Evolutionary conservation across 2,888 invertebrate genomes (phyloP), one percentile per base, ranked within the genome.

Genomic region (Drosophila mercatorum): DNA sequence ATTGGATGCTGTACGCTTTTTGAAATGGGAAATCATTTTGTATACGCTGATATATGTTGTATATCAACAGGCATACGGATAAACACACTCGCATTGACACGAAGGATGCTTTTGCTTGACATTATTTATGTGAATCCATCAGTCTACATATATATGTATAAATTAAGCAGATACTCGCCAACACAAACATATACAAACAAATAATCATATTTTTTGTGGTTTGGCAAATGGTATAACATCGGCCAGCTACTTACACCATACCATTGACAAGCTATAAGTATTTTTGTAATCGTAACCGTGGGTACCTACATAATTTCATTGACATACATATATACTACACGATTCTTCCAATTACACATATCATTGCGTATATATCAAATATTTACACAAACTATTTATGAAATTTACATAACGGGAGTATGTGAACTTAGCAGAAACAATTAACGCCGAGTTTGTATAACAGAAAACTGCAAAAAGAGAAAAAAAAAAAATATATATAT

Each of bases 261-360:
- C 14, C 53, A 63, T 55, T 22, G 47, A 64, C 14, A 26, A 26
- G 4, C 40, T 40, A 38, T 52, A 68, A 49, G 28, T 65, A 73
- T 59, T 65, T 68, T 78, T 78, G 56, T 68, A 68, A 73, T 57
- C 68, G 43, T 51, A 58, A 55, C 70, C 61, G 66, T 61, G 63
- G 55, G 69, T 67, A 83, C 68, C 71, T 73, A 67, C 73, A 74
- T 77, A 57, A 75, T 65, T 72, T 78, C 75, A 77, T 70, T 61
- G 28, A 12, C 55, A 55, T 41, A 70, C 79, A 82, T 70, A 70
- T 71, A 74, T 55, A 41, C 69, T 56, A 41, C 67, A 68, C 67
- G 47, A 82, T 66, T 85, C 87, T 87, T 87, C 90, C 90, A 88
- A 71, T 66, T 72, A 82, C 89, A 87, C 90, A 89, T 89, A 89